Percentiles rank a stretch among this genome's conserved stretches.
phyloP scores from a whole-genome alignment of 1,140 invertebrate species.

The Prorops nasuta region DNA sequence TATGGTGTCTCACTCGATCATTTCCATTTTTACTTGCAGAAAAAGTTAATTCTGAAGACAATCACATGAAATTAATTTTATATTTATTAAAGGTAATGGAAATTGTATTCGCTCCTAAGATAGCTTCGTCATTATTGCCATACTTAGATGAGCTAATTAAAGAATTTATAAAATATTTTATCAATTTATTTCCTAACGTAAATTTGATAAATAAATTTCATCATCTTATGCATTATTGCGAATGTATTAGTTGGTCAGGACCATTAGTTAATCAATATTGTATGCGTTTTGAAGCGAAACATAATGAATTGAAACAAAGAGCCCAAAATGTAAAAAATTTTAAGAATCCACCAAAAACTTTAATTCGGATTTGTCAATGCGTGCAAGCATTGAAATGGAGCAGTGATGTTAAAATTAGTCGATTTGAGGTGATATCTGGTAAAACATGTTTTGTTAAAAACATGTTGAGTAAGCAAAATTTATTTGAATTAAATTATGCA shows the following conservation, averaged over 20 bases:
- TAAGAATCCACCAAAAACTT: constrained; percentile 18
- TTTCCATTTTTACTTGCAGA: constrained; percentile 28
- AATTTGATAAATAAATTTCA: constrained; percentile 18
- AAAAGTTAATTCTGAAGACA: constrained; percentile 18
- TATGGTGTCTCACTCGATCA: constrained; percentile 22
- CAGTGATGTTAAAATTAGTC: constrained; percentile 4
- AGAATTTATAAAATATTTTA: constrained; percentile 13
- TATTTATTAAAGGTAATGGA: constrained; percentile 31
- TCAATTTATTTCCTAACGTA: constrained; percentile 10
- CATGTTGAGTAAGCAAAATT: neutral
- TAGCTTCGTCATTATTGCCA: constrained; percentile 8
- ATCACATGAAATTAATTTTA: constrained; percentile 23
- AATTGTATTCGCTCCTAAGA: constrained; percentile 32
- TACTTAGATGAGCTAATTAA: constrained; percentile 13
- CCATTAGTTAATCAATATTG: constrained; percentile 12
- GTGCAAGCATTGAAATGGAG: constrained; percentile 12
- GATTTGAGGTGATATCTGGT: neutral
- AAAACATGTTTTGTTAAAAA: neutral
- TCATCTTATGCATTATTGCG: constrained; percentile 16
- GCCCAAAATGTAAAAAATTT: constrained; percentile 19
- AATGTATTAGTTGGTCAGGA: constrained; percentile 16
- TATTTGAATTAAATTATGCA: constrained; percentile 1
- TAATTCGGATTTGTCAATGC: constrained; percentile 14
- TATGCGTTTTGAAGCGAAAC: constrained; percentile 16
- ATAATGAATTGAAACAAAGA: constrained; percentile 9